Evolutionary conservation across 2,113 vertebrate species (phyloP).

Genomic region (Sinocyclocheilus anshuiensis): DNA sequence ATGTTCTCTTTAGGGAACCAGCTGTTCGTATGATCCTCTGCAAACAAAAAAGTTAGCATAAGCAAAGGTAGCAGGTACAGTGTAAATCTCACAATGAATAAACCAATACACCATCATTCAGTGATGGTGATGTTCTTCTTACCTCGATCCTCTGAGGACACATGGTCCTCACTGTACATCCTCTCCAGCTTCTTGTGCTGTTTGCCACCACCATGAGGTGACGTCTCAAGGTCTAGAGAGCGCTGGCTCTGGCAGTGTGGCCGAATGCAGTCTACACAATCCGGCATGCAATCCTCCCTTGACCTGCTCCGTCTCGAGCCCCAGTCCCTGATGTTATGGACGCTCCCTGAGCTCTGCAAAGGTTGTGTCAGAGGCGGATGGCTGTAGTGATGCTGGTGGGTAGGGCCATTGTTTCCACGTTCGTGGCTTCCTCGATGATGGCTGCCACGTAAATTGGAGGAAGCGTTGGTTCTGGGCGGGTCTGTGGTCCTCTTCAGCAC

Average conservation of each 20-base stretch:
- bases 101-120: neutral
- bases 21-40: slow-evolving; percentile 87
- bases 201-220: slow-evolving; percentile 72
- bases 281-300: slow-evolving; percentile 83
- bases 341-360: slow-evolving; percentile 76
- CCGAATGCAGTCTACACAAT: slow-evolving; percentile 80
- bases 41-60: slow-evolving; percentile 56
- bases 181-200: slow-evolving; percentile 89
- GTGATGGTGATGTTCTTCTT: neutral
- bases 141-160: slow-evolving; percentile 78
- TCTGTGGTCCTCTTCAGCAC: slow-evolving; percentile 80
- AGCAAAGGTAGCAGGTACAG: neutral
- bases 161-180: slow-evolving; percentile 89
- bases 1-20: slow-evolving; percentile 98
- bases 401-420: slow-evolving; percentile 69
- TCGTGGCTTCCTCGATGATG: slow-evolving; percentile 75
- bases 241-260: slow-evolving; percentile 82
- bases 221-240: slow-evolving; percentile 84
- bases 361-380: slow-evolving; percentile 65
- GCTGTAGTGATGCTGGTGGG: slow-evolving; percentile 63
- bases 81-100: neutral
- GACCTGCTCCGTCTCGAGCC: slow-evolving; percentile 77
- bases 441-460: slow-evolving; percentile 27
- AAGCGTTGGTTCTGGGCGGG: slow-evolving; percentile 26
- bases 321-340: slow-evolving; percentile 78